These are phyloP conservation scores for Stenoptilia bipunctidactyla DNA, from an alignment of 2,888 invertebrate genomes.

Conservation along the genomic window DNA sequence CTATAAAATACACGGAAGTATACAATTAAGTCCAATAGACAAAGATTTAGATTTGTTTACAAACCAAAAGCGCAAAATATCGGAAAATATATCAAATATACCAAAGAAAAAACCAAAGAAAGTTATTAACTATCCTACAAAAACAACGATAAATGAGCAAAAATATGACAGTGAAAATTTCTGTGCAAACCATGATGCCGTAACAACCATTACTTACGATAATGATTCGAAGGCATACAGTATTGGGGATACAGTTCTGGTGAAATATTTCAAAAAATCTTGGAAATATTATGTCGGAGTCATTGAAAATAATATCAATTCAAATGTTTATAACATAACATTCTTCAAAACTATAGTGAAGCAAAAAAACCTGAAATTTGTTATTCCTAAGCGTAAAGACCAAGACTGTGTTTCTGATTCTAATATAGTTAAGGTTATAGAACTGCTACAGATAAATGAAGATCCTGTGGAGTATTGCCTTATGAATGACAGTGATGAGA, in stretches of 20 bases:
- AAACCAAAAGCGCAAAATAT: background rate
- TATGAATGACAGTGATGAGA: background rate
- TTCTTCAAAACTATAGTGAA: background rate
- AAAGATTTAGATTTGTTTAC: background rate
- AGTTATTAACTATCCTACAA: background rate
- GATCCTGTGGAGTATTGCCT: background rate
- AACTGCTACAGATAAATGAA: background rate
- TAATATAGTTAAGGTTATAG: background rate
- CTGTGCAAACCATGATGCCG: too few relatives aligned
- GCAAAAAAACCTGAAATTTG: background rate
- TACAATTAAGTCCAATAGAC: background rate
- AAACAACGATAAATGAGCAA: background rate
- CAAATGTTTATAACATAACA: background rate
- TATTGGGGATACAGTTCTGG: conserved; percentile 2
- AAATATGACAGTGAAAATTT: background rate
- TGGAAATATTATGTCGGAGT: conserved; percentile 3
- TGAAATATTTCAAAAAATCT: background rate
- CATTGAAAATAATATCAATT: background rate
- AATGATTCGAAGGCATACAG: background rate
- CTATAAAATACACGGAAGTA: background rate
- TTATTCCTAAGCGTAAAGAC: background rate
- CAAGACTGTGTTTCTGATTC: background rate
- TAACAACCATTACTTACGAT: background rate
- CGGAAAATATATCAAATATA: background rate
- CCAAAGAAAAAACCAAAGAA: background rate